Percentiles rank a stretch among this genome's conserved stretches.
These are phyloP conservation scores for Scaeva pyrastri DNA, from an alignment of 2,888 invertebrate species.

Conservation along the genomic window DNA sequence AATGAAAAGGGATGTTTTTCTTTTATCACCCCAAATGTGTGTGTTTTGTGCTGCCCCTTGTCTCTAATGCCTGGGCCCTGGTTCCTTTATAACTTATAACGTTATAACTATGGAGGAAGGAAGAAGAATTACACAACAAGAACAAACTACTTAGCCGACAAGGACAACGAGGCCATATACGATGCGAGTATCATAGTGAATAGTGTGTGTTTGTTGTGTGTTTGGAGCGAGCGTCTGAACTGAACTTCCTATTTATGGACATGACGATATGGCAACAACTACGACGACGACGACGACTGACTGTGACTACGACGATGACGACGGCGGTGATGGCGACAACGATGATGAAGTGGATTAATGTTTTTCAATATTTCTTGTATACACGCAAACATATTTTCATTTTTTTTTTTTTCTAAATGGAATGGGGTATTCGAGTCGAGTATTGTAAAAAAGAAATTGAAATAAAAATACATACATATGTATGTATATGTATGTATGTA, in stretches of 20 bases:
- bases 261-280: constrained; percentile 47
- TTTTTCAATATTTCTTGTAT: constrained; percentile 64
- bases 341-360: constrained; percentile 72
- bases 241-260: constrained; percentile 66
- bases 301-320: not conserved
- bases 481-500: no score
- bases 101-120: constrained; percentile 54
- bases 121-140: constrained; percentile 60
- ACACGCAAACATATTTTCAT: constrained; percentile 61
- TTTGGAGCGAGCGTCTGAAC: constrained; percentile 47
- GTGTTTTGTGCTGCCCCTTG: constrained; percentile 24
- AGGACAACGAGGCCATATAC: constrained; percentile 38
- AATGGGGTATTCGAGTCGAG: constrained; percentile 36
- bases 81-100: no score
- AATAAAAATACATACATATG: constrained; percentile 39
- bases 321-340: constrained; percentile 37
- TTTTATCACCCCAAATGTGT: constrained; percentile 61
- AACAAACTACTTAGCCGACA: constrained; percentile 53
- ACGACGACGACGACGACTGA: constrained; percentile 4
- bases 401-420: constrained; percentile 34
- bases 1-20: constrained; percentile 67
- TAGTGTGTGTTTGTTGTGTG: constrained; percentile 26
- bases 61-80: constrained; percentile 21
- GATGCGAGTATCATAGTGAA: not conserved
- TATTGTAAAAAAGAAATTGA: constrained; percentile 48